These are phyloP conservation scores for Halichondria panicea DNA, from an alignment of 37 sponge, comb jelly and placozoan species.

Conservation along the genomic window DNA sequence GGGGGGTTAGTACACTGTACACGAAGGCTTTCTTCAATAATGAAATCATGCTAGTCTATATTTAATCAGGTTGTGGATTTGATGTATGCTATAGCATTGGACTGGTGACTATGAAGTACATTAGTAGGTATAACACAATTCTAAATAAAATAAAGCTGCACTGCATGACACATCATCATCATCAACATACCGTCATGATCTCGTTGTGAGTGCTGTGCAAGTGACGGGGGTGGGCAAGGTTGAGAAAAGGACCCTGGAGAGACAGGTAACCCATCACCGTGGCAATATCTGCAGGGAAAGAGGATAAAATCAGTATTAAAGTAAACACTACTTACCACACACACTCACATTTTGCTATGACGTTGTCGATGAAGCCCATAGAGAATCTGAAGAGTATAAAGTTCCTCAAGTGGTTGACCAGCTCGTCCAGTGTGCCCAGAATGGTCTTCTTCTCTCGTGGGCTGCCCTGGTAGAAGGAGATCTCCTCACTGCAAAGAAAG, in stretches of 20 bases:
- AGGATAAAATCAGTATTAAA: neutral
- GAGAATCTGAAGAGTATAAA: conserved; percentile 78
- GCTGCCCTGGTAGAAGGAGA: conserved; percentile 93
- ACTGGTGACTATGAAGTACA: too few species aligned
- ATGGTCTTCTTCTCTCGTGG: conserved; percentile 77
- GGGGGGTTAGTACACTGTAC: too few species aligned
- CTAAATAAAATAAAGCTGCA: too few species aligned
- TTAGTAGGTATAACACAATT: too few species aligned
- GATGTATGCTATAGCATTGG: too few species aligned
- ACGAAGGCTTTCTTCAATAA: too few species aligned
- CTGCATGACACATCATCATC: neutral
- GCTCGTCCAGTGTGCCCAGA: conserved; percentile 46
- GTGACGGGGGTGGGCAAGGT: conserved; percentile 60
- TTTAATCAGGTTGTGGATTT: too few species aligned
- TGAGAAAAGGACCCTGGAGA: conserved; percentile 84
- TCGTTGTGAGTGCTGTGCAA: conserved; percentile 60
- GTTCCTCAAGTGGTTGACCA: conserved; percentile 82
- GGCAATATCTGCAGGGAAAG: conserved; percentile 70
- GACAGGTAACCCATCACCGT: conserved; percentile 84
- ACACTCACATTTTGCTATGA: conserved; percentile 89
- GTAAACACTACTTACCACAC: neutral
- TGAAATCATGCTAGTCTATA: too few species aligned
- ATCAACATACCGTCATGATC: conserved; percentile 56
- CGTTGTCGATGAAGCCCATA: conserved; percentile 85
- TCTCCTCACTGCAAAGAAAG: conserved; percentile 76